Evolutionary conservation across 2,888 invertebrate genomes (phyloP), one percentile per base, ranked within the genome.

Genomic region (Lymantria monacha): DNA sequence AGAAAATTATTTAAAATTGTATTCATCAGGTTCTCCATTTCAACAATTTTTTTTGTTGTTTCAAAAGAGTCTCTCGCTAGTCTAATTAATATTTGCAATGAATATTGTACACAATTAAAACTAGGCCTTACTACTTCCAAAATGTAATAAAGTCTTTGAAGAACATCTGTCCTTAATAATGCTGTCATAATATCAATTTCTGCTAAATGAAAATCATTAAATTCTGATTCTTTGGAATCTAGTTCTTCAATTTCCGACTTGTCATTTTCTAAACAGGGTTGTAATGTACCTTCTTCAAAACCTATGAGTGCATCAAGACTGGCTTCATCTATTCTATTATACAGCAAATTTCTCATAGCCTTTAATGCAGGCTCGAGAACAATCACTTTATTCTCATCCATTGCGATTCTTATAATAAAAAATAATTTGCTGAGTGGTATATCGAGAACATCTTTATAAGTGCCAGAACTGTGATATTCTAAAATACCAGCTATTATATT

Each of bases 191-290:
- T 87, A 90, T 98, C 97, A 31, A 95, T 93, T 87, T 97, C 96
- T 9, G 96, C 95, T 48, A 98, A 83, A 80, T 98, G 96, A 72
- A 95, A 95, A 85, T 98, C 98, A 74, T 96, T 97, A 61, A 97
- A 92, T 53, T 95, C 95, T 0, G 84, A 77, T 68, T 84, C 88
- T 42, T 90, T 83, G 51, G 93, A 90, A 36, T 92, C 91, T n/a
- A 92, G 75, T 64, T 93, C 93, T 52, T 91, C 79, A 61, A 92
- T 92, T 70, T 93, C 93, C 42, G 83, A 83, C 69, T 83, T 91
- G 44, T 92, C 90, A 80, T 90, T 88, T 63, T 88, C 87, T 38
- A 93, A 62, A 41, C 83, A 87, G 5, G 96, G 95, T 68, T 95
- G 94, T 62, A 92, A 79, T 59, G 92, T 81, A 15, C 94, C 95